These are phyloP conservation scores for Lacerta viridis DNA, from an alignment of 2,797 vertebrate species.

Conservation along the genomic window DNA sequence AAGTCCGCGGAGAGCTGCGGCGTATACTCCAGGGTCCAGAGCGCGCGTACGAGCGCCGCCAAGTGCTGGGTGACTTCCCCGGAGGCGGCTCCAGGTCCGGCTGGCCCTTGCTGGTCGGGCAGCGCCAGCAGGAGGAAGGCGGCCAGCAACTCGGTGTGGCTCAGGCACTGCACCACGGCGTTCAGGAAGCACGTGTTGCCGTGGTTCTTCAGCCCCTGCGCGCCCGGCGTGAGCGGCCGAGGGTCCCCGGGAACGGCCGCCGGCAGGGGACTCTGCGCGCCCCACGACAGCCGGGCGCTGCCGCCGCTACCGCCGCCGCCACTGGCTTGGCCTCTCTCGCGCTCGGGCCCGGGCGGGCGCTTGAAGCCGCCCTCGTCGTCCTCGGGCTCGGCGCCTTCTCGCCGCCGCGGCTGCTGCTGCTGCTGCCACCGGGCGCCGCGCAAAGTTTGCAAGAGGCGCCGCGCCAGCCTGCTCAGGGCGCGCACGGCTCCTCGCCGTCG, in stretches of 20 bases:
- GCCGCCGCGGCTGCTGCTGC: constrained; percentile 72
- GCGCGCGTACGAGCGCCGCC: constrained; percentile 89
- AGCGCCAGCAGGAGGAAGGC: constrained; percentile 90
- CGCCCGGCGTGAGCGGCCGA: constrained; percentile 85
- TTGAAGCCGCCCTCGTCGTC: constrained; percentile 87
- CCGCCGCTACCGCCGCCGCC: constrained; percentile 58
- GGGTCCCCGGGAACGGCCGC: constrained; percentile 69
- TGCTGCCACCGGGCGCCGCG: constrained; percentile 81
- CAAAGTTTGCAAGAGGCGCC: constrained; percentile 87
- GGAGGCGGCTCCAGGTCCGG: constrained; percentile 73
- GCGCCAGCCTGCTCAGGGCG: constrained; percentile 85
- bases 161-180: constrained; percentile 95
- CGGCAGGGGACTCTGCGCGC: constrained; percentile 49
- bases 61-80: constrained; percentile 91
- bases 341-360: constrained; percentile 51
- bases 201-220: constrained; percentile 93
- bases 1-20: constrained; percentile 93
- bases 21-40: constrained; percentile 93
- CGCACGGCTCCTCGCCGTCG: constrained; percentile 82
- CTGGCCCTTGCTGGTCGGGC: constrained; percentile 67
- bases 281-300: constrained; percentile 45
- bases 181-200: constrained; percentile 99
- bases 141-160: constrained; percentile 94
- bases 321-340: constrained; percentile 23
- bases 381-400: constrained; percentile 78